These are phyloP conservation scores for Hemitrygon akajei DNA, from an alignment of 2,797 vertebrate species.

Conservation along the genomic window DNA sequence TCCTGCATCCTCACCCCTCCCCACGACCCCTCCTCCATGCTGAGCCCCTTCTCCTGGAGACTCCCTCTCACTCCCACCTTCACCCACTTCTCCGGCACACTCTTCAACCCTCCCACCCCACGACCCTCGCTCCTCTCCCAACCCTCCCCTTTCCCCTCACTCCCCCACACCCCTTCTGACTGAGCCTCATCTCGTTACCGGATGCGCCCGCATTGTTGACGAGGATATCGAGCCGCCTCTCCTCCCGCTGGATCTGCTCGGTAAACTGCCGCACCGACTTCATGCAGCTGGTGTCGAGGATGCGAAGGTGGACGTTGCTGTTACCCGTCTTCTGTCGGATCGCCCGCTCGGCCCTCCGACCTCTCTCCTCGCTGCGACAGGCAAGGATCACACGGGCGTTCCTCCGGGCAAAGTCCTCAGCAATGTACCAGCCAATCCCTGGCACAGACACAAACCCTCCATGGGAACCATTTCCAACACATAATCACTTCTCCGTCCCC, in stretches of 20 bases:
- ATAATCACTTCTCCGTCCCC: too few relatives aligned
- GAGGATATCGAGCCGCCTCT: constrained; percentile 68
- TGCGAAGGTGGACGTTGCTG: constrained; percentile 55
- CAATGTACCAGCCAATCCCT: constrained; percentile 76
- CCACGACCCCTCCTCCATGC: too few relatives aligned
- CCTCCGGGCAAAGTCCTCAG: constrained; percentile 67
- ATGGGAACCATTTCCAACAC: too few relatives aligned
- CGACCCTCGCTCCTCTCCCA: too few relatives aligned
- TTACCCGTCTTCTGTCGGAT: constrained; percentile 62
- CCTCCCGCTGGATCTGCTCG: constrained; percentile 55
- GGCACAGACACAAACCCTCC: neutral
- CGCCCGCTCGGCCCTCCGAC: constrained; percentile 56
- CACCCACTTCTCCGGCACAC: too few relatives aligned
- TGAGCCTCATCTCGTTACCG: constrained; percentile 56
- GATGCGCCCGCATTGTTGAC: constrained; percentile 72
- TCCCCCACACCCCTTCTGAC: too few relatives aligned
- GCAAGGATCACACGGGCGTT: constrained; percentile 75
- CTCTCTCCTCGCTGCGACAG: constrained; percentile 59
- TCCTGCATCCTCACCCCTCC: too few relatives aligned
- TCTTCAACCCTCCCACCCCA: too few relatives aligned
- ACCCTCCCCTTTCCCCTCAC: too few relatives aligned
- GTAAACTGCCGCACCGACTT: constrained; percentile 67
- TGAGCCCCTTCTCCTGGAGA: neutral
- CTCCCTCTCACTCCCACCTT: too few relatives aligned
- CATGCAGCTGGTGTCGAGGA: constrained; percentile 69